Evolutionary conservation across 30 jellyfish, hydroid and myxozoan species (phyloP).

Genomic region (Aurelia aurita complex sp. Pacific): DNA sequence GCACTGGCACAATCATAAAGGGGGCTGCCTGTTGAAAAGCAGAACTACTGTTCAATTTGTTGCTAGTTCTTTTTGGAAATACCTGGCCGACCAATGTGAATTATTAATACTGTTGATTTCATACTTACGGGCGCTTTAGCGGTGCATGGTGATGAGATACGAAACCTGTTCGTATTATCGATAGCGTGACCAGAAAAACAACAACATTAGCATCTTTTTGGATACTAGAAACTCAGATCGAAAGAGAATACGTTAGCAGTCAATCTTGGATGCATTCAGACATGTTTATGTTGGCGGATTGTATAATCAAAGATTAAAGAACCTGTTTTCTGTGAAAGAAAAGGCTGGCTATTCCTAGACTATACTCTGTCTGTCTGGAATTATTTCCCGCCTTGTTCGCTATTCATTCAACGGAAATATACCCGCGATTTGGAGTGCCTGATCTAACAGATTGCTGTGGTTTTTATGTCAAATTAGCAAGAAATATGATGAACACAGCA

Average conservation of each 20-base stretch:
- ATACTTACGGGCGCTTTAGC: constrained; percentile 23
- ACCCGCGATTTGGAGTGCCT: no score
- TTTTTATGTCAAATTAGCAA: neutral
- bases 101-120: constrained; percentile 27
- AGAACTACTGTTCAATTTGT: no score
- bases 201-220: constrained; percentile 8
- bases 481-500: constrained; percentile 33
- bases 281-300: neutral
- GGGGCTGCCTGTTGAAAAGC: no score
- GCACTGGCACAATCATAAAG: no score
- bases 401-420: neutral
- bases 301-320: neutral
- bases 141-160: constrained; percentile 20
- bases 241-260: neutral
- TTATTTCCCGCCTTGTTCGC: neutral
- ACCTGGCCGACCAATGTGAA: constrained; percentile 31
- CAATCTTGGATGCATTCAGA: neutral
- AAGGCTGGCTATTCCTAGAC: constrained; percentile 7
- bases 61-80: neutral
- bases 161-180: constrained; percentile 12
- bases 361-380: neutral
- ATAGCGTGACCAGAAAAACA: constrained; percentile 51
- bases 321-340: neutral
- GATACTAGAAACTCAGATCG: neutral
- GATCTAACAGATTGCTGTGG: no score